phyloP scores from a whole-genome alignment of 2,888 invertebrate species.

The Leptopilina myrica region DNA sequence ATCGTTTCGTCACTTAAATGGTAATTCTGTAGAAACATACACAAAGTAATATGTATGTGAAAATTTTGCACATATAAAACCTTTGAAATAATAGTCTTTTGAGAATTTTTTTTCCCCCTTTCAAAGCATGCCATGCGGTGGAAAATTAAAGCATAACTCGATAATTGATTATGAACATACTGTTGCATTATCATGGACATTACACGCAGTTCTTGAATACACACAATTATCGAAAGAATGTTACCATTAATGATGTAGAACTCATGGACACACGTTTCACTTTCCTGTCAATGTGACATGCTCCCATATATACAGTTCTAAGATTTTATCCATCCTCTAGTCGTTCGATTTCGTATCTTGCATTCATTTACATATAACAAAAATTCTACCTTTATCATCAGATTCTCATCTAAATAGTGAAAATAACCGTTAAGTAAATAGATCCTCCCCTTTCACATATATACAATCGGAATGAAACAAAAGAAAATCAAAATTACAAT shows the following conservation, averaged over 20 bases:
- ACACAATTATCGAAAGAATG: slow-evolving; percentile 38
- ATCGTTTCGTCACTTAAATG: slow-evolving; percentile 10
- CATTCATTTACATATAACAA: slow-evolving; percentile 31
- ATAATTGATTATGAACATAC: slow-evolving; percentile 28
- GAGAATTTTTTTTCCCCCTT: not conserved
- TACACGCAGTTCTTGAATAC: slow-evolving; percentile 31
- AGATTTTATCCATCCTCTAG: slow-evolving; percentile 25
- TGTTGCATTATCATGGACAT: slow-evolving; percentile 3
- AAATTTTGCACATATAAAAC: not conserved
- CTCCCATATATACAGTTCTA: slow-evolving; percentile 17
- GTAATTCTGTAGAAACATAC: not conserved
- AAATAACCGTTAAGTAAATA: slow-evolving; percentile 9
- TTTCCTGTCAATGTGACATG: slow-evolving; percentile 36
- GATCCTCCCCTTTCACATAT: slow-evolving; percentile 15
- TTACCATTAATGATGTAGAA: slow-evolving; percentile 22
- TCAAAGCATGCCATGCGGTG: not conserved
- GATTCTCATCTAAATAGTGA: slow-evolving; percentile 14
- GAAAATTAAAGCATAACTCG: slow-evolving; percentile 21
- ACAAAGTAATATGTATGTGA: not conserved
- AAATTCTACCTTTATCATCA: slow-evolving; percentile 2
- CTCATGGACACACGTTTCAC: slow-evolving; percentile 36
- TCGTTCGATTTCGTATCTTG: slow-evolving; percentile 35
- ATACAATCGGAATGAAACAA: not conserved
- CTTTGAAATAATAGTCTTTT: slow-evolving; percentile 11
- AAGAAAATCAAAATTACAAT: slow-evolving; percentile 3